These are phyloP conservation scores for Ooceraea biroi DNA, from an alignment of 1,140 invertebrate genomes.

Conservation along the genomic window DNA sequence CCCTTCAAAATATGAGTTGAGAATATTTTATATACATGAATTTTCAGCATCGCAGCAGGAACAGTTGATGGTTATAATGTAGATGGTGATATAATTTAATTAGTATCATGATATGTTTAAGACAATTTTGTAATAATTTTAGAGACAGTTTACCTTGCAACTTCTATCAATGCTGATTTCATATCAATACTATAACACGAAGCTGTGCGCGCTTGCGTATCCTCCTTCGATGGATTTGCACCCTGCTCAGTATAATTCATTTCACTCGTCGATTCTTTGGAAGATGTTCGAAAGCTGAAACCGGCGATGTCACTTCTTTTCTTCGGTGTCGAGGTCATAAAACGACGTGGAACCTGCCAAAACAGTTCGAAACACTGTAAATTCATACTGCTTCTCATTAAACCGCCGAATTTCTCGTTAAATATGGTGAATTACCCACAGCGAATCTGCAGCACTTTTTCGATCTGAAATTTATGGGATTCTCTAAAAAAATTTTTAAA, in stretches of 20 bases:
- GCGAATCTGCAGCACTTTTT: no score
- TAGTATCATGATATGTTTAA: not conserved
- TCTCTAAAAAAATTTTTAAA: no score
- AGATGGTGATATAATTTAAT: not conserved
- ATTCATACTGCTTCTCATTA: not conserved
- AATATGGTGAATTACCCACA: not conserved
- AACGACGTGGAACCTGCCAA: not conserved
- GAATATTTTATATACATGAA: not conserved
- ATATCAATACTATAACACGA: not conserved
- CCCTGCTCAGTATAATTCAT: not conserved
- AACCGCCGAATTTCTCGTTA: not conserved
- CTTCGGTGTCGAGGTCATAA: slow-evolving; percentile 6
- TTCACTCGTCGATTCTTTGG: not conserved
- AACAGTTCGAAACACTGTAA: not conserved
- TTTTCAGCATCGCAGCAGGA: not conserved
- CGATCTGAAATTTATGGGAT: not conserved
- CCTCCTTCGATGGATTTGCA: not conserved
- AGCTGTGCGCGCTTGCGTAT: not conserved
- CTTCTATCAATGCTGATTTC: slow-evolving; percentile 30
- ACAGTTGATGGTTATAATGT: not conserved
- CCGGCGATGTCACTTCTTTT: not conserved
- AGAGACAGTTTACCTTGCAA: not conserved
- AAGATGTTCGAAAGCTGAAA: not conserved
- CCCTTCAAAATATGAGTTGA: not conserved
- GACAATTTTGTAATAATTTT: not conserved